phyloP scores from a whole-genome alignment of 2,888 invertebrate genomes.

The Chironomus tentans region DNA sequence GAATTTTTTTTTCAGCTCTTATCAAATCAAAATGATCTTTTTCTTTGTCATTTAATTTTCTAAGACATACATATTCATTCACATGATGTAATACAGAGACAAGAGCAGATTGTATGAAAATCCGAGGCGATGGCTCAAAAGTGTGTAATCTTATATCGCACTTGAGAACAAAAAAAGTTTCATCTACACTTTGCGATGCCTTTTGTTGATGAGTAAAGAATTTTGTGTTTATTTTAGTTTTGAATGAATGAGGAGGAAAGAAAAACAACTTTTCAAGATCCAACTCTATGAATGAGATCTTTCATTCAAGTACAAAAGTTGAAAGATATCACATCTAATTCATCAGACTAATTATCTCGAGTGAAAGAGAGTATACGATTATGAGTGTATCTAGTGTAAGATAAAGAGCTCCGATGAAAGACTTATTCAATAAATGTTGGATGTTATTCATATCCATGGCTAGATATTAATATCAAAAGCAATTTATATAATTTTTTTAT shows the following conservation, averaged over 20 bases:
- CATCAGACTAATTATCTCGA: slow-evolving; percentile 23
- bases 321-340: slow-evolving; percentile 14
- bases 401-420: background rate
- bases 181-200: background rate
- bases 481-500: slow-evolving; percentile 11
- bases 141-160: background rate
- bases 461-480: background rate
- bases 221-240: background rate
- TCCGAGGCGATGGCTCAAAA: background rate
- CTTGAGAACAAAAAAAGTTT: background rate
- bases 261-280: background rate
- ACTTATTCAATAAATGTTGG: background rate
- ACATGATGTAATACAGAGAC: background rate
- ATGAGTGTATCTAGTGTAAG: too few species aligned
- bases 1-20: background rate
- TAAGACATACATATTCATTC: background rate
- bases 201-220: background rate
- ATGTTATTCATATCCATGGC: background rate
- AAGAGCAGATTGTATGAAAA: background rate
- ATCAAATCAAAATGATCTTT: background rate
- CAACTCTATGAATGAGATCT: background rate
- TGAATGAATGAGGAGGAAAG: background rate
- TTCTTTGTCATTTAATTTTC: background rate
- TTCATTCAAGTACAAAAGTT: too few species aligned
- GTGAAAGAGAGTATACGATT: background rate